These are phyloP conservation scores for Pinna nobilis DNA, from an alignment of 1,140 invertebrate genomes.

Conservation along the genomic window DNA sequence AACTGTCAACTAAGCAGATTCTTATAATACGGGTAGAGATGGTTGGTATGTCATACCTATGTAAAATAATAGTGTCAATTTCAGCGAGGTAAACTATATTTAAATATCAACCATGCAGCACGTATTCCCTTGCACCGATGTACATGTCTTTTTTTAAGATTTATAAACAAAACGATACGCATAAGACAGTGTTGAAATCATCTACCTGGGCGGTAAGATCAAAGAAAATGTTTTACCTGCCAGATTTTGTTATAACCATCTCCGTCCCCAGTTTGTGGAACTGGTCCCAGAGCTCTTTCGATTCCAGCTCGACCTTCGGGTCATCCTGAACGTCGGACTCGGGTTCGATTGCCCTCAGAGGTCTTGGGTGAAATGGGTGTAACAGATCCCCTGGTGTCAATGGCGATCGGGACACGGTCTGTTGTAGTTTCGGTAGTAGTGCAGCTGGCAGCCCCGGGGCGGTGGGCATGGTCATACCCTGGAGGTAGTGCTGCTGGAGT, in stretches of 20 bases:
- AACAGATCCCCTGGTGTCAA: conserved; percentile 83
- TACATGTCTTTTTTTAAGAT: neutral
- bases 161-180: neutral
- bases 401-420: conserved; percentile 46
- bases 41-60: no score
- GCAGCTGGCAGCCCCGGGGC: conserved; percentile 75
- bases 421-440: conserved; percentile 72
- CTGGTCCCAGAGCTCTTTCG: conserved; percentile 98
- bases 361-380: conserved; percentile 79
- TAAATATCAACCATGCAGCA: no score
- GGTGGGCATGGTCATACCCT: conserved; percentile 74
- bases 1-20: no score
- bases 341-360: conserved; percentile 81
- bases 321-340: conserved; percentile 97
- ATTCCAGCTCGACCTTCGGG: conserved; percentile 97
- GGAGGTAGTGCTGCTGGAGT: conserved; percentile 78
- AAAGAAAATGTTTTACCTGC: conserved; percentile 85
- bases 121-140: no score
- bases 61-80: no score
- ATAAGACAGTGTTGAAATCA: conserved; percentile 4
- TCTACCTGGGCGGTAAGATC: conserved; percentile 21
- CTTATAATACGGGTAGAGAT: no score
- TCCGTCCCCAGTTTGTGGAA: conserved; percentile 99
- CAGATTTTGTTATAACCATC: conserved; percentile 99
- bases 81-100: no score